A percentile compares a stretch with the other conserved stretches of the same genome.
phyloP scores from a whole-genome alignment of 2,888 invertebrate species.

The Himalopsyche anomala region DNA sequence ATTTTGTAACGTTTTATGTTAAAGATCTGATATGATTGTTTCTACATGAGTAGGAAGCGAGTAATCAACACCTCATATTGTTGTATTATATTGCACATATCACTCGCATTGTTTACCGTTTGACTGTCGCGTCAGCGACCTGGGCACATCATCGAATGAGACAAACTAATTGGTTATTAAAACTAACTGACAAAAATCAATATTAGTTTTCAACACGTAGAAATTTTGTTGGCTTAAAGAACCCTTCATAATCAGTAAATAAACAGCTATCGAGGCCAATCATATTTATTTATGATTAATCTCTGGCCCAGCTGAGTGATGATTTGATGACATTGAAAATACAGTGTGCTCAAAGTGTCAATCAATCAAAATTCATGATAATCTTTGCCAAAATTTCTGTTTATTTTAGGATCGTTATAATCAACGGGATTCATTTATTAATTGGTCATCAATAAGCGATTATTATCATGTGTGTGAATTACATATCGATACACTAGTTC shows the following conservation, averaged over 20 bases:
- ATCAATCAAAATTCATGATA: not conserved
- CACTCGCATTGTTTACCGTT: constrained; percentile 16
- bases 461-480: too few relatives aligned
- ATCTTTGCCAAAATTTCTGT: not conserved
- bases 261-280: not conserved
- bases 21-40: not conserved
- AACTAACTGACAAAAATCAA: too few relatives aligned
- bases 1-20: not conserved
- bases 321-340: not conserved
- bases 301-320: not conserved
- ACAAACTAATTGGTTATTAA: too few relatives aligned
- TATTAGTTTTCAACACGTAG: too few relatives aligned
- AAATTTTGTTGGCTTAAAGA: not conserved
- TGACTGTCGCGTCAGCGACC: not conserved
- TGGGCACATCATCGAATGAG: too few relatives aligned
- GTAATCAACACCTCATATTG: constrained; percentile 22
- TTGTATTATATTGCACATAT: not conserved
- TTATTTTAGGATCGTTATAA: not conserved
- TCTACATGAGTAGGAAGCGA: constrained; percentile 2
- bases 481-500: too few relatives aligned
- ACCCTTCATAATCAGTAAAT: not conserved
- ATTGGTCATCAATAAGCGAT: not conserved
- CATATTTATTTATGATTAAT: not conserved
- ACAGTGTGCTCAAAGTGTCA: not conserved
- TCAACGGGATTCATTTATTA: not conserved